Evolutionary conservation across 2,113 vertebrate species (phyloP), one percentile per base, ranked within the genome.

Genomic region (Chrysemys picta): DNA sequence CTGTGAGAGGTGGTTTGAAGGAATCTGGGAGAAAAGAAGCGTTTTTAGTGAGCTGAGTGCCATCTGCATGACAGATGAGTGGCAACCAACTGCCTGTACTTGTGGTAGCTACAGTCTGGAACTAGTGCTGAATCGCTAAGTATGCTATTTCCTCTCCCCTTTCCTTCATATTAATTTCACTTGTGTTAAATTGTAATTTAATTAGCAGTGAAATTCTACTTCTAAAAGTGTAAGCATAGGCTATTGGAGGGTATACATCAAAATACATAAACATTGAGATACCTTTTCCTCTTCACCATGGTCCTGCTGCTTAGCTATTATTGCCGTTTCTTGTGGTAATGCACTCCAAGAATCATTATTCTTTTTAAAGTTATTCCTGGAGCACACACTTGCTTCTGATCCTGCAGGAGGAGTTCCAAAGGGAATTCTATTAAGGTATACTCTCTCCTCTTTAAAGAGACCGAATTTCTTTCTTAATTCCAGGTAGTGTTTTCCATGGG

Each of bases 401-500:
- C 80, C 57, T 86, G 85, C 76, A 45, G 2, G 50, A 25, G 78
- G 35, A 80, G 80, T 47, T 22, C 27, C 81, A 82, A 94, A 38
- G 79, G 97, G 97, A 89, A 98, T 95, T 96, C 95, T 98, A 13
- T 47, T 98, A 54, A 99, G 97, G 80, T 88, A 96, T 29, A 99
- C 97, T 93, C 94, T 98, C 89, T 98, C 95, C 84, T 98, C 97
- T 94, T 98, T 98, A 87, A 35, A 95, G 31, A 99, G 95, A 83
- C 98, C 98, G 97, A 98, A 98, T 56, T 87, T 96, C 83, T 92
- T 97, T 96, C 98, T 98, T 90, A 98, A 91, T 93, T 98, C 97
- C 96, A 95, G 88, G 95, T 97, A 94, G 6, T 69, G 95, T 94
- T 96, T 97, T 96, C 93, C 53, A 45, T 78, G 75, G 76, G 88